These are phyloP conservation scores for Rotaria macrura DNA, from an alignment of 2,888 invertebrate genomes.

Conservation along the genomic window DNA sequence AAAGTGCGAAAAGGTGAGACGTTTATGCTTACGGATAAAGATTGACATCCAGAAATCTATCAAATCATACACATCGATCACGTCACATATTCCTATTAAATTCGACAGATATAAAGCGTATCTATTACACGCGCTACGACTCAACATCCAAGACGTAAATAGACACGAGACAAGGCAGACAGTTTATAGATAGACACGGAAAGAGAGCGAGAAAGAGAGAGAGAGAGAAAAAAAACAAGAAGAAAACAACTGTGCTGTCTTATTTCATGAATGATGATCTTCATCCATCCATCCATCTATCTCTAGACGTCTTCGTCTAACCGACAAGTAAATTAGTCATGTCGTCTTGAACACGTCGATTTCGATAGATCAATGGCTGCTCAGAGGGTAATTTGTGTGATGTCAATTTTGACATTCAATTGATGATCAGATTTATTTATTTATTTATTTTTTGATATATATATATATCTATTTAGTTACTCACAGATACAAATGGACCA, in stretches of 20 bases:
- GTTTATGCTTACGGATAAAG: not conserved
- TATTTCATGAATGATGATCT: slow-evolving; percentile 1
- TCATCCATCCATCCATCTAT: slow-evolving; percentile 1
- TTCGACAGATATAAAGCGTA: slow-evolving; percentile 22
- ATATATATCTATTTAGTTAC: slow-evolving; percentile 14
- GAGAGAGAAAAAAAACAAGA: not conserved
- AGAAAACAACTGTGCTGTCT: slow-evolving; percentile 1
- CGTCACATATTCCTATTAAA: slow-evolving; percentile 16
- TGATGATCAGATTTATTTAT: not conserved
- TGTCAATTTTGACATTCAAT: not conserved
- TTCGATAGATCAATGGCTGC: slow-evolving; percentile 12
- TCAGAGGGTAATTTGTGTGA: slow-evolving; percentile 1
- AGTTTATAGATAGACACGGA: not conserved
- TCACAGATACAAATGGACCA: not conserved
- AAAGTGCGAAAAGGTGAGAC: slow-evolving; percentile 20
- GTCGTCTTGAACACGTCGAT: slow-evolving; percentile 12
- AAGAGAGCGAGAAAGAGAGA: not conserved
- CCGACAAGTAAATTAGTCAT: slow-evolving; percentile 15
- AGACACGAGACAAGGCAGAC: not conserved
- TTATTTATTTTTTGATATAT: not conserved
- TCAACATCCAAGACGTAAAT: not conserved
- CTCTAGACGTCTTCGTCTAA: not conserved
- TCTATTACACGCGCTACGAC: slow-evolving; percentile 8
- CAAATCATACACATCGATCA: slow-evolving; percentile 20
- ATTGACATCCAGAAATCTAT: slow-evolving; percentile 18